These are phyloP conservation scores for Spea bombifrons DNA, from an alignment of 2,113 vertebrate genomes.

Conservation along the genomic window DNA sequence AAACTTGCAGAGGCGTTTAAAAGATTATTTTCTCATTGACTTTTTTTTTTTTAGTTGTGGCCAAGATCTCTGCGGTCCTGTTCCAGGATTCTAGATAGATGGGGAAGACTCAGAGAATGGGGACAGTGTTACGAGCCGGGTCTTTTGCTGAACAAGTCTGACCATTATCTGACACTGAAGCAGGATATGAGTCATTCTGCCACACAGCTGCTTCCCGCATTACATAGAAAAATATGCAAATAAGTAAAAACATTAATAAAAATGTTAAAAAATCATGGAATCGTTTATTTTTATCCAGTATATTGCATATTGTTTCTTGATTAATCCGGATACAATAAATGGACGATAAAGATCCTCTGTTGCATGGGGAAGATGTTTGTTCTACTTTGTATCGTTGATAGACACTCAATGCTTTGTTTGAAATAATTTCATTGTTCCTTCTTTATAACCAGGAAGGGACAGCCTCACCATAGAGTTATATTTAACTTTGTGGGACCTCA, in stretches of 20 bases:
- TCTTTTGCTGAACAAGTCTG: slow-evolving; percentile 36
- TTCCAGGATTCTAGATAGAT: slow-evolving; percentile 28
- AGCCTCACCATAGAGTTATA: neutral
- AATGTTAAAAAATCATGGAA: no score
- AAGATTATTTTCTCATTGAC: neutral
- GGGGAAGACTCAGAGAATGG: neutral
- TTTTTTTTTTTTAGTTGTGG: neutral
- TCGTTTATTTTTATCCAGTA: no score
- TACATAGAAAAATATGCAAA: slow-evolving; percentile 26
- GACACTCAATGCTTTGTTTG: no score
- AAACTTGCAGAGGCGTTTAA: neutral
- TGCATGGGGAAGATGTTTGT: no score
- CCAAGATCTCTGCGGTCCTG: slow-evolving; percentile 13
- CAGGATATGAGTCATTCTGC: slow-evolving; percentile 40
- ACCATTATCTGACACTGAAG: slow-evolving; percentile 37
- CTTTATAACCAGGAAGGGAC: no score
- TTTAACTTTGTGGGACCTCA: neutral
- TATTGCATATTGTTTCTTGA: no score
- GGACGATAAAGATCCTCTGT: no score
- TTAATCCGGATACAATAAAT: no score
- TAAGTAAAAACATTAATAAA: neutral
- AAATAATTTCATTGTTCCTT: no score
- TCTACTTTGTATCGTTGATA: no score
- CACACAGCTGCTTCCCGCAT: slow-evolving; percentile 35
- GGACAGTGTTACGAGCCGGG: slow-evolving; percentile 23